Base-by-base conservation (phyloP, 37 sponge, comb jelly and placozoan genomes). In the Agelas oroides region DNA sequence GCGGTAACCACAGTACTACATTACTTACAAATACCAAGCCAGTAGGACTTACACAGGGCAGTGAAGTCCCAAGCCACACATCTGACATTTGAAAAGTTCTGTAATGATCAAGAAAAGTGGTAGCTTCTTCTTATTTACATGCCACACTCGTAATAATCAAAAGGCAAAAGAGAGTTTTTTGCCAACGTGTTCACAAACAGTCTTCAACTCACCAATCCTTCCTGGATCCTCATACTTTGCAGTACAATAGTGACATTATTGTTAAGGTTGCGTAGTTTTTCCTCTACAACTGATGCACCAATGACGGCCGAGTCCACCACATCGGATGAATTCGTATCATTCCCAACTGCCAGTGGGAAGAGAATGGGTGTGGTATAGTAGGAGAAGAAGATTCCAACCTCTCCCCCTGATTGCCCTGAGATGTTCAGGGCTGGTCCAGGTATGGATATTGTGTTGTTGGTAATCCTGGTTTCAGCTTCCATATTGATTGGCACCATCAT, bases 31-130 rank as follows among this genome's bases (percentile, higher is more conserved):
- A n/a, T n/a, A n/a, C n/a, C n/a, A n/a, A n/a, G n/a, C n/a, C n/a
- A n/a, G n/a, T n/a, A n/a, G 46, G 46, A 46, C 46, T 46, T 8
- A 46, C 46, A 46, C 8, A 46, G 65, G 35, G 61, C 75, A 32
- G 37, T 75, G 25, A 90, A 90, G 73, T 84, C 84, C 85, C 84
- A 90, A 24, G 81, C 84, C 35, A 84, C 90, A 74, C 90, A 90
- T 1, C 62, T 53, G 20, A 74, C 80, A 30, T 73, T 24, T 18
- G 80, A 86, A 53, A 63, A 86, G 34, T 75, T 84, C 84, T 84
- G 56, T 25, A 66, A 12, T 46, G 46, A 8, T 46, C 8, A 46
- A 8, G 14, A 46, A 8, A 79, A 46, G 46, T n/a, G n/a, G n/a
- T n/a, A n/a, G n/a, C n/a, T n/a, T n/a, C n/a, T n/a, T n/a, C n/a